A percentile compares a stretch with the other conserved stretches of the same genome.
Conservation (phyloP, 1,140 invertebrate species). For the Drosophila insularis region DNA sequence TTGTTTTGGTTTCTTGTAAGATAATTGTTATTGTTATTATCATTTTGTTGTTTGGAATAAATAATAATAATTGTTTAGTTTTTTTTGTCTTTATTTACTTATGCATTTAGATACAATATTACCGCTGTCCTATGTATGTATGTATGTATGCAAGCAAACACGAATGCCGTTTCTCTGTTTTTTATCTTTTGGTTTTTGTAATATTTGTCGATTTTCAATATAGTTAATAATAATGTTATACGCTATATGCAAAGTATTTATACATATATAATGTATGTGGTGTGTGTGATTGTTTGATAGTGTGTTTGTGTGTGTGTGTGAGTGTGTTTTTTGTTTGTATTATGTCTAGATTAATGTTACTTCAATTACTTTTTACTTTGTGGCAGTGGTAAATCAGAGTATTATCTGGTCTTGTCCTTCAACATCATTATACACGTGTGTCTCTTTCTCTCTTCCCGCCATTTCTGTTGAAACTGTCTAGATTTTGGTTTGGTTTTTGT, state of each 20-base stretch:
- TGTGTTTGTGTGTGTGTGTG: constrained; percentile 3
- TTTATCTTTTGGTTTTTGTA: constrained; percentile 33
- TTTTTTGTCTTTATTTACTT: constrained; percentile 37
- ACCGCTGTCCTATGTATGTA: constrained; percentile 43
- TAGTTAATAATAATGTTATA: constrained; percentile 22
- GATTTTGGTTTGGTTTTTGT: constrained; percentile 22
- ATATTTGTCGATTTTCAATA: constrained; percentile 35
- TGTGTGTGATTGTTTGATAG: background rate
- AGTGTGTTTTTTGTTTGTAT: constrained; percentile 32
- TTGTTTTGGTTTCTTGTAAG: constrained; percentile 53
- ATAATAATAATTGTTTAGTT: constrained; percentile 73
- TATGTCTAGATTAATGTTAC: constrained; percentile 60
- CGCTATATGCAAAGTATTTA: constrained; percentile 35
- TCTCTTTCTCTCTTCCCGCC: background rate
- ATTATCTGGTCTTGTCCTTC: constrained; percentile 52
- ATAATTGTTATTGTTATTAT: constrained; percentile 74
- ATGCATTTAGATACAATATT: constrained; percentile 48
- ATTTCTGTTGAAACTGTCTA: constrained; percentile 25
- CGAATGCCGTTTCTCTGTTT: constrained; percentile 35
- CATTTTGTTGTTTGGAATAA: constrained; percentile 63
- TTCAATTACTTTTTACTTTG: constrained; percentile 60
- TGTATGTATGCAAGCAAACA: constrained; percentile 44
- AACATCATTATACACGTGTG: background rate
- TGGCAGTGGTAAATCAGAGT: constrained; percentile 82
- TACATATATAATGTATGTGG: constrained; percentile 4